Conservation (phyloP, 2,113 vertebrate genomes). For the Cyprinodon tularosa region DNA sequence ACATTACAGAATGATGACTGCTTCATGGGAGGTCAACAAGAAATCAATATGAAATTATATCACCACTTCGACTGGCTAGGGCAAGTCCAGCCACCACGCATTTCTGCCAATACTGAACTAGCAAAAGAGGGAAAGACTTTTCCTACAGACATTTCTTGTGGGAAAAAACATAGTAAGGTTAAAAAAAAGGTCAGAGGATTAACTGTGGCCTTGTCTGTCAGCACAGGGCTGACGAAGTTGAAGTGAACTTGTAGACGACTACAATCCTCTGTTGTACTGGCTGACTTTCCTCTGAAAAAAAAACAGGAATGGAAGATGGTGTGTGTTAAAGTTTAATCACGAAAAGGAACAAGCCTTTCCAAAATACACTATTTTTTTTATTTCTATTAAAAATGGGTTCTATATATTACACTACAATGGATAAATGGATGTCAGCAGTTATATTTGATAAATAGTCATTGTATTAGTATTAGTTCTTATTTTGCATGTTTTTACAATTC, state of each 20-base stretch:
- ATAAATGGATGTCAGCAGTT: not conserved
- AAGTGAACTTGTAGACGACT: conserved; percentile 22
- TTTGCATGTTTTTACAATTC: no score
- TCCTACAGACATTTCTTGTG: conserved; percentile 51
- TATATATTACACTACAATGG: not conserved
- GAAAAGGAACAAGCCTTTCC: not conserved
- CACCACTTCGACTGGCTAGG: conserved; percentile 69
- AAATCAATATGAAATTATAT: conserved; percentile 86
- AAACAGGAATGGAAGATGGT: not conserved
- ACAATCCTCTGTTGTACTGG: not conserved
- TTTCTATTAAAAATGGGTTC: not conserved
- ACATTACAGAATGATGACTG: conserved; percentile 85
- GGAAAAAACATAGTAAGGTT: conserved; percentile 36
- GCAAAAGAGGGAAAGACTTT: conserved; percentile 45
- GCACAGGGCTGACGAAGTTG: conserved; percentile 12
- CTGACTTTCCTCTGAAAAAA: not conserved
- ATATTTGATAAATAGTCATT: no score
- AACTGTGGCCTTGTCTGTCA: conserved; percentile 46
- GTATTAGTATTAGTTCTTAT: no score
- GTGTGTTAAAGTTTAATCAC: not conserved
- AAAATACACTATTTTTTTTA: not conserved
- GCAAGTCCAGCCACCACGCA: conserved; percentile 55
- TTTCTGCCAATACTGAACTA: conserved; percentile 47
- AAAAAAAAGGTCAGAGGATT: conserved; percentile 31
- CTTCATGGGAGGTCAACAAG: conserved; percentile 85